Base-by-base conservation (phyloP, 2,888 invertebrate species). In the Allophyes oxyacanthae region DNA sequence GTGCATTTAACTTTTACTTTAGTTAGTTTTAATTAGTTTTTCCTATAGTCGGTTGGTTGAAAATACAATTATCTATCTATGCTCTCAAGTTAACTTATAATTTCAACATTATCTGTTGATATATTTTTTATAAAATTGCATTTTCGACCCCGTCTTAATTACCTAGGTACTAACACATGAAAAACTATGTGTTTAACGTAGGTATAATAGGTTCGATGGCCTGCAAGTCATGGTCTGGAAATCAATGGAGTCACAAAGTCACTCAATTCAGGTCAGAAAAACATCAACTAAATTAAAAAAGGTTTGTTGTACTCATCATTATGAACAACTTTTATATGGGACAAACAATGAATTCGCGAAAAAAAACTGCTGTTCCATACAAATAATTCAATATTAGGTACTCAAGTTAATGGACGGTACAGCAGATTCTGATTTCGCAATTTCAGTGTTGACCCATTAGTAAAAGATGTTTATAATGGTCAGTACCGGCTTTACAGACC, bases 1-100 rank as follows among this genome's bases (percentile, higher is more conserved):
- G 58, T 72, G 81, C 79, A 81, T 81, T 81, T 79, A 75, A 67
- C 54, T 46, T 48, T 68, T 68, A 60, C 9, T 55, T 30, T 65
- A 66, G 20, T 45, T 64, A 58, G 54, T 32, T 49, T 34, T 44
- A 65, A 34, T 40, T 37, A 41, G 9, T 52, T 48, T 52, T 11
- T 37, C 42, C 7, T 32, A 25, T 40, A 30, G 42, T 48, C 8
- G 40, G 20, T 41, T 32, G 20, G 26, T 51, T 51, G 28, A 43
- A 45, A 68, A 56, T 56, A 38, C 37, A 46, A 45, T 32, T 36
- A 11, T 26, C 28, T 28, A 20, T 20, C 20, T 20, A 20, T 20
- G 20, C 20, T 20, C 4, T 20, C 20, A 20, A 20, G 20, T 20
- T 20, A 20, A 20, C 20, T 20, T 4, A n/a, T n/a, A n/a, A n/a